These are phyloP conservation scores for Tridacna crocea DNA, from an alignment of 2,888 invertebrate genomes.

Conservation along the genomic window DNA sequence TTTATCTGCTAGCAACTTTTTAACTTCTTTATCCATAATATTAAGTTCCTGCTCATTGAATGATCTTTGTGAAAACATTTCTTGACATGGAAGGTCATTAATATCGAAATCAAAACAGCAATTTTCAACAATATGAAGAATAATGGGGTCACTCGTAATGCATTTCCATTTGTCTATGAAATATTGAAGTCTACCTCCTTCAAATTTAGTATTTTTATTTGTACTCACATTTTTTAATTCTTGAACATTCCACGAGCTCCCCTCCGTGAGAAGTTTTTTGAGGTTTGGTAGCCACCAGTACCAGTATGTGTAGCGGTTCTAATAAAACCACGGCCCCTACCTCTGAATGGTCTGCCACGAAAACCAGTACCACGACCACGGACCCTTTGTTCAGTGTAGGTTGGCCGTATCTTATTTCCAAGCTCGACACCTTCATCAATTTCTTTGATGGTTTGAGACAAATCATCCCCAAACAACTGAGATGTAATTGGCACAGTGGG, in stretches of 20 bases:
- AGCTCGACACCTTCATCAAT: neutral
- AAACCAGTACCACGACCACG: neutral
- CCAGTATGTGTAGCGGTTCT: neutral
- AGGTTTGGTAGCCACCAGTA: neutral
- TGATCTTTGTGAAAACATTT: neutral
- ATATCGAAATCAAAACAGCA: neutral
- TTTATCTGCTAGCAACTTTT: constrained; percentile 11
- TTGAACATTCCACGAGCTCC: neutral
- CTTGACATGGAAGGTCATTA: neutral
- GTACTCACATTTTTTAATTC: neutral
- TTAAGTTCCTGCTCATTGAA: neutral
- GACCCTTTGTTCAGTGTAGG: neutral
- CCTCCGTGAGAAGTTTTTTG: neutral
- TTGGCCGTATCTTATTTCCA: neutral
- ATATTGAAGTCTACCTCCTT: neutral
- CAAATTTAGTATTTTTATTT: neutral
- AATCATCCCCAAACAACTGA: neutral
- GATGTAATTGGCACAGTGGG: neutral
- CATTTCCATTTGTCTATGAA: constrained; percentile 22
- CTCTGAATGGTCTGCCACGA: neutral
- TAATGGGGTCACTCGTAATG: constrained; percentile 6
- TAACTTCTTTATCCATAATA: constrained; percentile 25
- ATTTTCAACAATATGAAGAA: constrained; percentile 3
- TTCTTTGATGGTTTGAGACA: neutral
- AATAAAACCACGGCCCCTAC: neutral